Percentiles rank a stretch among this genome's conserved stretches.
Evolutionary conservation across 2,113 vertebrate genomes (phyloP).

Genomic region (Nothoprocta pentlandii): DNA sequence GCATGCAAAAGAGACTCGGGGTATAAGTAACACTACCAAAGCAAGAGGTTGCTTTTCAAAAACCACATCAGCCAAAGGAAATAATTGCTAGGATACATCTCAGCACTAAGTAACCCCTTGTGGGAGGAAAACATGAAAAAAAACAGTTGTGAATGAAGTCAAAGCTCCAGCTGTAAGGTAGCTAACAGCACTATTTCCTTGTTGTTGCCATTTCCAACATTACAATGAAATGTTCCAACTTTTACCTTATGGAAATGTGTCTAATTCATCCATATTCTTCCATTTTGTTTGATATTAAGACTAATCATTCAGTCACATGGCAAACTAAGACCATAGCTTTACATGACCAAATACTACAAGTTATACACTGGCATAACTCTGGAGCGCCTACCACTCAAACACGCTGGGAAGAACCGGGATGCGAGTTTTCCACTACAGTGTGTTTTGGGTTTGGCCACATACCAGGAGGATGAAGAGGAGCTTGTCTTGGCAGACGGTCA

Average conservation of each 20-base stretch:
- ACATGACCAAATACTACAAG: not conserved
- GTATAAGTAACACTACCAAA: slow-evolving; percentile 49
- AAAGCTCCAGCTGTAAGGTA: slow-evolving; percentile 13
- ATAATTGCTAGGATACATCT: slow-evolving; percentile 47
- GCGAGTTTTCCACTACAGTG: slow-evolving; percentile 56
- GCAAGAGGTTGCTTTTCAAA: slow-evolving; percentile 38
- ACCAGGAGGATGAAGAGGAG: slow-evolving; percentile 65
- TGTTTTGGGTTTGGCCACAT: slow-evolving; percentile 50
- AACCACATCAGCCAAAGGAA: slow-evolving; percentile 60
- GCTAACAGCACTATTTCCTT: not conserved
- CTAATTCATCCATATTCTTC: not conserved
- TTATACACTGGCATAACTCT: not conserved
- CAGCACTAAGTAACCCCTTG: slow-evolving; percentile 55
- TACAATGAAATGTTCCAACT: not conserved
- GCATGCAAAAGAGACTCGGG: not conserved
- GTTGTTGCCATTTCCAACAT: not conserved
- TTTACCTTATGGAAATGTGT: not conserved
- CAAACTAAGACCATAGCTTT: not conserved
- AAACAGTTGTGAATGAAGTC: not conserved
- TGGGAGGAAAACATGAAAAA: not conserved
- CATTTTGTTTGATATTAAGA: not conserved
- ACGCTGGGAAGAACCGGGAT: not conserved
- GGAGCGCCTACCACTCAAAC: not conserved
- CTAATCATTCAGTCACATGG: not conserved
- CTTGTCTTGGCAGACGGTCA: slow-evolving; percentile 58